Base-by-base conservation (phyloP, 2,797 vertebrate genomes). In the Epinephelus coioides region DNA sequence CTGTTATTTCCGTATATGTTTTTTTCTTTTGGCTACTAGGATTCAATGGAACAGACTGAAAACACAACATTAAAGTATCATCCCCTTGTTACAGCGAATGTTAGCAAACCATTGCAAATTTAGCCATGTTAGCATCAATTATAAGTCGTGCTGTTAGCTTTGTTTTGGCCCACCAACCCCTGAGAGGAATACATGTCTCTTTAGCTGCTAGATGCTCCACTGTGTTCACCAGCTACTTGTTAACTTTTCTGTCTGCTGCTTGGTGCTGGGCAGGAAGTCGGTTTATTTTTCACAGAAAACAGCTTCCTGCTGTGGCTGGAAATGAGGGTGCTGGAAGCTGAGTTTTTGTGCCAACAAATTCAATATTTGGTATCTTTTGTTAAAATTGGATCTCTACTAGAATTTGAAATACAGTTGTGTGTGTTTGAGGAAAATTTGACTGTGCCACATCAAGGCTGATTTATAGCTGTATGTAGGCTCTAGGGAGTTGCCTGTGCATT, bases 331-430 rank as follows among this genome's bases (percentile, higher is more conserved):
- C 6, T 40, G 15, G 15, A 34, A 34, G 34, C 34, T 34, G 34
- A 51, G 49, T 12, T 56, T 64, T 19, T 23, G 25, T 14, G 11
- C 0, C 21, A 17, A 9, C 4, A 46, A 54, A 66, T 70, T 47
- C 27, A 62, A 50, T 43, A 13, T 68, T 18, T 38, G 62, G 30
- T 34, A n/a, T 68, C 18, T 43, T 82, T 56, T 53, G 70, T 21
- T 53, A 76, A 43, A 27, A 50, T 38, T 23, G 51, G 13, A 47
- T 44, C 7, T 55, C 18, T 13, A 5, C 21, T 25, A 21, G 9
- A 60, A 38, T 51, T 23, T 44, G 5, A 66, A 55, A 47, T 25
- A n/a, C 8, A 64, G 13, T 11, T 30, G 27, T 57, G 60, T 8
- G 9, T n/a, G n/a, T 38, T 53, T 27, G 40, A 61, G 40, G 11